Conservation (phyloP, 2,888 invertebrate genomes). For the Drosophila eohydei region DNA sequence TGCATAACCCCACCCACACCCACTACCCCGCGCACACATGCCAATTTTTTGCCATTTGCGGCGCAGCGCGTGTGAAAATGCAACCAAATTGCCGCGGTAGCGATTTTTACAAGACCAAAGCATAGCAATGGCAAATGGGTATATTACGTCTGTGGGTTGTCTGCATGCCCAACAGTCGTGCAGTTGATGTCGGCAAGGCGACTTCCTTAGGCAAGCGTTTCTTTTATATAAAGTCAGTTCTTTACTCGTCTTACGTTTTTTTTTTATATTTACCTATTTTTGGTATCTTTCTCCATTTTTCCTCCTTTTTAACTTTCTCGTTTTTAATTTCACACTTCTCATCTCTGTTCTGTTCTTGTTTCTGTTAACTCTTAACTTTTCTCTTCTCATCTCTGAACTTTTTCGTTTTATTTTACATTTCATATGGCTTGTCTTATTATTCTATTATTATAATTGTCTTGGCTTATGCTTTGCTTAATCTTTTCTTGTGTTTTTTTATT, state of each 20-base stretch:
- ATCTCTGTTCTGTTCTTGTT: too few species aligned
- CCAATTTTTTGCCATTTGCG: constrained; percentile 53
- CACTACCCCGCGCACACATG: constrained; percentile 27
- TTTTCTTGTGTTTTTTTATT: neutral
- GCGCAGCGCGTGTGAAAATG: constrained; percentile 56
- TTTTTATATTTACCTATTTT: neutral
- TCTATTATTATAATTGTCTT: too few species aligned
- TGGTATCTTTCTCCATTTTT: too few species aligned
- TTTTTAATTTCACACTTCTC: neutral
- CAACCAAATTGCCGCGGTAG: constrained; percentile 68
- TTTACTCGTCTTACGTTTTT: neutral
- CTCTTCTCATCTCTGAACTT: neutral
- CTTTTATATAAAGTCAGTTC: too few species aligned
- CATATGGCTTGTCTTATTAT: too few species aligned
- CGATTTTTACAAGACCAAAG: constrained; percentile 43
- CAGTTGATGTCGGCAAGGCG: neutral
- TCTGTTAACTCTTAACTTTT: too few species aligned
- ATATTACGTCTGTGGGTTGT: neutral
- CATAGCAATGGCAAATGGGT: neutral
- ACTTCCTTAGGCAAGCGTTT: neutral
- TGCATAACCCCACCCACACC: constrained; percentile 21
- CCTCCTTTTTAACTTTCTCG: accelerated
- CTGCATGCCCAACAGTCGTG: neutral
- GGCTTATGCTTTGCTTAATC: too few species aligned
- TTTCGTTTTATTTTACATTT: too few species aligned